Conservation (phyloP, 2,888 invertebrate species). For the Coleophora deauratella region DNA sequence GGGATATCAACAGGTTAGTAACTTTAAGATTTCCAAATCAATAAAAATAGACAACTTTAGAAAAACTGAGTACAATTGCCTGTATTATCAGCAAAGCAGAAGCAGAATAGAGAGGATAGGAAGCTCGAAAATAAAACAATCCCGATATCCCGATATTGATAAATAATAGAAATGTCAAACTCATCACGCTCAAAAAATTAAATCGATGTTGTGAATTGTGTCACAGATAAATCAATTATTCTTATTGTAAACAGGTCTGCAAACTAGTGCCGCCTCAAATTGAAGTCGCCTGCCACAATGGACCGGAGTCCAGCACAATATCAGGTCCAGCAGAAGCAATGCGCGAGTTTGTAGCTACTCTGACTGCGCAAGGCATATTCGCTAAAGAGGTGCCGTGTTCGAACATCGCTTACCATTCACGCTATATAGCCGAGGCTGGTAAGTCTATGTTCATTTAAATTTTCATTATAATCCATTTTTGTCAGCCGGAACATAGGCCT, state of each 20-base stretch:
- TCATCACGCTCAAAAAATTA: too few species aligned
- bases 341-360: conserved; percentile 66
- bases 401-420: conserved; percentile 92
- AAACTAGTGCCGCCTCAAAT: conserved; percentile 73
- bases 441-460: conserved; percentile 1
- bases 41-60: too few species aligned
- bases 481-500: neutral
- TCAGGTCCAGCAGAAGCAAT: conserved; percentile 81
- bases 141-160: too few species aligned
- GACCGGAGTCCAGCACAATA: conserved; percentile 83
- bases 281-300: conserved; percentile 87
- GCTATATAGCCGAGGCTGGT: conserved; percentile 82
- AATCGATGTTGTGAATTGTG: too few species aligned
- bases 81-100: too few species aligned
- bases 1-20: conserved; percentile 63
- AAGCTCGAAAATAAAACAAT: too few species aligned
- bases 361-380: conserved; percentile 51
- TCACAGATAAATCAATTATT: neutral
- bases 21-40: too few species aligned
- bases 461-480: neutral
- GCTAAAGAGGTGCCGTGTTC: conserved; percentile 75
- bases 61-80: too few species aligned
- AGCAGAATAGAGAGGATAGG: too few species aligned
- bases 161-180: too few species aligned
- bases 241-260: conserved; percentile 26